Base-by-base conservation (phyloP, 53 echinoderm and acorn worm genomes). In the Temnopleurus reevesii region DNA sequence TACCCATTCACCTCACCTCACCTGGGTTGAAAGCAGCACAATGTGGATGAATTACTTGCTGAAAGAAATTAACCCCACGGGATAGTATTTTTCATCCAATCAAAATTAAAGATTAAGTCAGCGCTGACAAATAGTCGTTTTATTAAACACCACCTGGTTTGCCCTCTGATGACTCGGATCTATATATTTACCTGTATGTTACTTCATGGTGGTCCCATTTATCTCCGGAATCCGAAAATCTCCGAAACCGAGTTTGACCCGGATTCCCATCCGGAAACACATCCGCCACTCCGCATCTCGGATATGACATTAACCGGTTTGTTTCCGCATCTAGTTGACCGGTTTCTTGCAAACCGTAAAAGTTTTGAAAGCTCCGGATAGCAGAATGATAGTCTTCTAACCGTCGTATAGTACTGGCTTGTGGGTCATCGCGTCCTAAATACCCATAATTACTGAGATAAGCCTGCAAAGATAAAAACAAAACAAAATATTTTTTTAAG, bases 271-370 rank as follows among this genome's bases (percentile, higher is more conserved):
- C 43, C 41, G 60, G 77, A 27, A 92, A 53, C 24, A 94, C 87
- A 41, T 97, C 97, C 19, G 92, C 91, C 9, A 95, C 25, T 27
- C 97, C 97, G 76, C 97, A 97, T 29, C 97, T 89, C 12, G 95
- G 97, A 53, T 58, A 30, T 1, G 90, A 90, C 94, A 97, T 91
- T 56, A 95, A 81, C 4, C 79, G 83, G 3, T 34, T 88, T 24
- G 97, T 97, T 41, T 92, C 93, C 55, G 8, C 24, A 46, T 92
- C 89, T 33, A 97, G 46, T 8, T 51, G 55, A 27, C 97, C 95
- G 10, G 95, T 94, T 24, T 91, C 91, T 8, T 91, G 91, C 12
- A 97, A 89, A 6, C 91, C 89, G 79, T 91, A 97, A 49, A 92
- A 90, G 3, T 59, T 76, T 60, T 97, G 97, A 55, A 97, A 97